Evolutionary conservation across 1,140 invertebrate species (phyloP).

Genomic region (Lucilia sericata): DNA sequence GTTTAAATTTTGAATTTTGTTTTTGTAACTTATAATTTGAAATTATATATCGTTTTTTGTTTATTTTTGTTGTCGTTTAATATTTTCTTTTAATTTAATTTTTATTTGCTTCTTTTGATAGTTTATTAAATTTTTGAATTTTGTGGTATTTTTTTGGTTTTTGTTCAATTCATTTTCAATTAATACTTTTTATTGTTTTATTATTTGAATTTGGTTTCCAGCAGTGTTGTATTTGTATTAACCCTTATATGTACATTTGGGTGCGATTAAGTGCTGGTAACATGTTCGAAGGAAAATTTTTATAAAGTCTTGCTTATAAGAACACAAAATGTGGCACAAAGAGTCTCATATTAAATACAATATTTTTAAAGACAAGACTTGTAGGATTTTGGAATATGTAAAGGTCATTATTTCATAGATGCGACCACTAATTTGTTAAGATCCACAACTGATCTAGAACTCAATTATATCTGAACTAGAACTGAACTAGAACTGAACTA

Average conservation of each 20-base stretch:
- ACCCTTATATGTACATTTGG: background rate
- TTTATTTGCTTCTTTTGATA: conserved; percentile 2
- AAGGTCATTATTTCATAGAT: too few relatives aligned
- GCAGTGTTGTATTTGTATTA: conserved; percentile 35
- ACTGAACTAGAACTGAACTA: too few relatives aligned
- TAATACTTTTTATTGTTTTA: conserved; percentile 31
- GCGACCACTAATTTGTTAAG: too few relatives aligned
- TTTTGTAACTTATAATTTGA: conserved; percentile 39
- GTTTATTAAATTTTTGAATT: conserved; percentile 49
- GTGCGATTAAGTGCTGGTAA: background rate
- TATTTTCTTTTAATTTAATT: conserved; percentile 25
- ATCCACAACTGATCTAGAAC: too few relatives aligned
- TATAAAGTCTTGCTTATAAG: too few relatives aligned
- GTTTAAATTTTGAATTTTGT: conserved; percentile 53
- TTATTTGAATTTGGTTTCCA: conserved; percentile 14
- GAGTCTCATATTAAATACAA: too few relatives aligned
- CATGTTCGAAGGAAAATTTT: too few relatives aligned
- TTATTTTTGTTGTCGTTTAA: background rate
- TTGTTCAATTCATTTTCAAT: background rate
- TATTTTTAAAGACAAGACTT: too few relatives aligned
- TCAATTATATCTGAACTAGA: too few relatives aligned
- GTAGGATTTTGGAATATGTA: too few relatives aligned
- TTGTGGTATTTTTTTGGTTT: conserved; percentile 48
- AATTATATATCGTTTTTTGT: background rate
- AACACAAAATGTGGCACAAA: too few relatives aligned